phyloP scores from a whole-genome alignment of 2,888 invertebrate genomes.

The Acanthosepion lycidas region DNA sequence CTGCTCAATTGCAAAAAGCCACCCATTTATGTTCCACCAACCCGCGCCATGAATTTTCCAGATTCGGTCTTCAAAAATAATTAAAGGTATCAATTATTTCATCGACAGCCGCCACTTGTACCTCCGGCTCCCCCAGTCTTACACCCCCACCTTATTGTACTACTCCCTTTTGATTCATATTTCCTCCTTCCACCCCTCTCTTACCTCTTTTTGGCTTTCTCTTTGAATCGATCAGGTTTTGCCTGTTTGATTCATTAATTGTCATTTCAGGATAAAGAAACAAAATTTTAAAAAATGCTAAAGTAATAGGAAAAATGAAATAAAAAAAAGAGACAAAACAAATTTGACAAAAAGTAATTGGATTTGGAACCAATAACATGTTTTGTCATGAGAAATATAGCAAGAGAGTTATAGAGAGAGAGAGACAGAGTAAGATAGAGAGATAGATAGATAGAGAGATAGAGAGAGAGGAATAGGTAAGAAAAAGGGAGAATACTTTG shows the following conservation, averaged over 20 bases:
- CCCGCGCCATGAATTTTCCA: not conserved
- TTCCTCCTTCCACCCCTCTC: not conserved
- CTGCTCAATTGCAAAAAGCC: not conserved
- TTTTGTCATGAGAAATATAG: not conserved
- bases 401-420: not conserved
- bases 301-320: not conserved
- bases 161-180: not conserved
- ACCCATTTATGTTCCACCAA: not conserved
- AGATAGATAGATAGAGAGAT: not conserved
- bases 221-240: conserved; percentile 18
- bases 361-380: not conserved
- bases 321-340: not conserved
- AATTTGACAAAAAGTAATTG: not conserved
- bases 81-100: conserved; percentile 33
- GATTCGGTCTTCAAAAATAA: conserved; percentile 7
- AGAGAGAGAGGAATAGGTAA: not conserved
- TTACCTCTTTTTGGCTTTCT: not conserved
- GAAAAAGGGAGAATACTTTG: not conserved
- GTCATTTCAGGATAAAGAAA: not conserved
- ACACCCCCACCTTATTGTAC: not conserved
- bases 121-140: not conserved
- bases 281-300: not conserved
- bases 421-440: not conserved
- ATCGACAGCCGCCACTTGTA: conserved; percentile 4
- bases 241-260: not conserved